Conservation (phyloP, 2,113 vertebrate species). For the Aphelocoma coerulescens region DNA sequence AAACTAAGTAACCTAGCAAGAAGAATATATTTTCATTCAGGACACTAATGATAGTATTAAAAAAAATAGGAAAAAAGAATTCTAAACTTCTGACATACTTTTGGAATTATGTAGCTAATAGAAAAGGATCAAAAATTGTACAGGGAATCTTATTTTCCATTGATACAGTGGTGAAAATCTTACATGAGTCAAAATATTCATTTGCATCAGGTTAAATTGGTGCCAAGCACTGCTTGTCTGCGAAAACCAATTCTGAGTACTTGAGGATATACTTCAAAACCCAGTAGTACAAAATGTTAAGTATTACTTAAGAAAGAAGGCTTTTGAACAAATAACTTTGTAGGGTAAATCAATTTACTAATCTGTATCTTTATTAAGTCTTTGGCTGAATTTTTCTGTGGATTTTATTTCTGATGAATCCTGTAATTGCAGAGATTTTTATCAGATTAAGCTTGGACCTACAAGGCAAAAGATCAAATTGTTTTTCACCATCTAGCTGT, state of each 20-base stretch:
- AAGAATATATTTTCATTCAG: neutral
- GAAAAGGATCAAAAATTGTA: neutral
- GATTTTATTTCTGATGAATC: constrained; percentile 24
- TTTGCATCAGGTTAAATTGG: neutral
- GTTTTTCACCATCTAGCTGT: constrained; percentile 49
- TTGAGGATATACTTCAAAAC: neutral
- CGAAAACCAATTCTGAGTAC: neutral
- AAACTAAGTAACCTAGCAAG: neutral
- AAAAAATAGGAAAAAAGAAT: neutral
- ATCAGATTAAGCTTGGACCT: constrained; percentile 54
- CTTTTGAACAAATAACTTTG: neutral
- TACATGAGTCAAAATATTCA: neutral
- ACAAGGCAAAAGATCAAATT: constrained; percentile 51
- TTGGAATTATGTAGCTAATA: neutral
- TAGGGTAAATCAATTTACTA: neutral
- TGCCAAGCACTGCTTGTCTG: neutral
- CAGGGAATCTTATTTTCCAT: neutral
- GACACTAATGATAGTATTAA: neutral
- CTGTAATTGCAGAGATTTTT: constrained; percentile 51
- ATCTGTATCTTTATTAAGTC: neutral
- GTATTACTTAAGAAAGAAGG: neutral
- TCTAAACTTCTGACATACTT: neutral
- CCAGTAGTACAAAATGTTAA: neutral
- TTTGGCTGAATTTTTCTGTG: constrained; percentile 9
- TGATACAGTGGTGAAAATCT: neutral